These are phyloP conservation scores for Pardalotus punctatus DNA, from an alignment of 2,113 vertebrate species.

Conservation along the genomic window DNA sequence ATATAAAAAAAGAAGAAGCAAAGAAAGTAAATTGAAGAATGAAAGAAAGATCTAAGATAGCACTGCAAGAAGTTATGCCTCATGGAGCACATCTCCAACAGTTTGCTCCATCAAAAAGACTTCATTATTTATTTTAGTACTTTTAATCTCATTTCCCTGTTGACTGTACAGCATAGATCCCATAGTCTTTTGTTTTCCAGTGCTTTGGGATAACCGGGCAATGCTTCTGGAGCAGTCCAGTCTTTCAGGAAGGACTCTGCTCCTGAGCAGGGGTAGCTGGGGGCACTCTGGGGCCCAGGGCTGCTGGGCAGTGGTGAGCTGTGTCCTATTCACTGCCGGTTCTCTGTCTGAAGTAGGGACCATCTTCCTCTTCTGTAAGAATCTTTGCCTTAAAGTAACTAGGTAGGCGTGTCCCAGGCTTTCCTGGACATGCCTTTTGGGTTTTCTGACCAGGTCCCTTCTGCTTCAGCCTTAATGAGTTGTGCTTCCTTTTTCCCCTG, in stretches of 20 bases:
- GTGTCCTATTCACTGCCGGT: not conserved
- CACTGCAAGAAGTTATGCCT: not conserved
- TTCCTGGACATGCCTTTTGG: not conserved
- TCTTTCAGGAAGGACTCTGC: not conserved
- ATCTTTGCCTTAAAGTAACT: not conserved
- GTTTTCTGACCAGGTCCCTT: not conserved
- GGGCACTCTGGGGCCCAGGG: not conserved
- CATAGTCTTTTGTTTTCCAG: not conserved
- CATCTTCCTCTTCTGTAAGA: not conserved
- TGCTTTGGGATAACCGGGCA: not conserved
- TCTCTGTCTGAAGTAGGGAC: not conserved
- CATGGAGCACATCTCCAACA: not conserved
- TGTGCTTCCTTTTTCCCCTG: not conserved
- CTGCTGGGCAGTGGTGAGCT: not conserved
- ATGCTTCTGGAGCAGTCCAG: not conserved
- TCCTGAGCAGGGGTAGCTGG: not conserved
- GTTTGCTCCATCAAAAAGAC: not conserved
- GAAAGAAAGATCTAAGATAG: not conserved
- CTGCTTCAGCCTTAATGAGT: not conserved
- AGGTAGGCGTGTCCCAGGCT: not conserved
- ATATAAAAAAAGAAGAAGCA: not conserved
- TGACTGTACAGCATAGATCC: not conserved
- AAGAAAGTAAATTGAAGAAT: not conserved
- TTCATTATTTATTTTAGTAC: not conserved
- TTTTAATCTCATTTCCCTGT: not conserved